phyloP scores from a whole-genome alignment of 2,113 vertebrate genomes.

The Podilymbus podiceps region DNA sequence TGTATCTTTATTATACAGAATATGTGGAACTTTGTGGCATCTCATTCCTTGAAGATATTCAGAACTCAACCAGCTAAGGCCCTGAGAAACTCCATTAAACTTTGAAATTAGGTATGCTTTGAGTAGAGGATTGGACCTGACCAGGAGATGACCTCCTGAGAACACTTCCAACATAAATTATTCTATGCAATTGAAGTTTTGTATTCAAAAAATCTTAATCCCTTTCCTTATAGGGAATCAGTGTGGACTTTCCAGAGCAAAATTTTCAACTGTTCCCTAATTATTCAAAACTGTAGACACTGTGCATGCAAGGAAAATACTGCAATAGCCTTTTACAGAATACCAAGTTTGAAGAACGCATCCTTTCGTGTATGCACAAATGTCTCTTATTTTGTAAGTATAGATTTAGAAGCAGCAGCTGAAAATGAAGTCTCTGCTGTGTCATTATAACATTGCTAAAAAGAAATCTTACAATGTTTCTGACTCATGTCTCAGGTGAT shows the following conservation, averaged over 20 bases:
- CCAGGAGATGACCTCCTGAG: not conserved
- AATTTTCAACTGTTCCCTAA: not conserved
- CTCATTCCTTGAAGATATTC: not conserved
- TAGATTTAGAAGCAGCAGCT: not conserved
- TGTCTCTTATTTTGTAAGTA: not conserved
- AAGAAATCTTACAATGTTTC: not conserved
- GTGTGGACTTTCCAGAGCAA: not conserved
- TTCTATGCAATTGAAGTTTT: not conserved
- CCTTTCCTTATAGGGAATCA: not conserved
- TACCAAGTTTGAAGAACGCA: not conserved
- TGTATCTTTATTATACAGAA: not conserved
- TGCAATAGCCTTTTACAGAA: not conserved
- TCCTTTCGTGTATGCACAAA: not conserved
- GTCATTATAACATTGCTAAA: not conserved
- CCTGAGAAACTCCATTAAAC: not conserved
- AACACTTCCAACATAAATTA: not conserved
- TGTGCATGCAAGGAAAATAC: not conserved
- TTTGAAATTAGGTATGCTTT: not conserved
- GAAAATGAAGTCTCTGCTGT: not conserved
- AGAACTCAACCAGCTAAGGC: not conserved
- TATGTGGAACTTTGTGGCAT: not conserved
- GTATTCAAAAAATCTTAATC: not conserved
- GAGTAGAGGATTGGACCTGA: not conserved
- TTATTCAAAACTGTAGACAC: not conserved
- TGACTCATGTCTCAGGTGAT: conserved; percentile 19